Percentiles rank a stretch among this genome's conserved stretches.
These are phyloP conservation scores for Myotis davidii DNA, from an alignment of 2,113 vertebrate species.

Conservation along the genomic window DNA sequence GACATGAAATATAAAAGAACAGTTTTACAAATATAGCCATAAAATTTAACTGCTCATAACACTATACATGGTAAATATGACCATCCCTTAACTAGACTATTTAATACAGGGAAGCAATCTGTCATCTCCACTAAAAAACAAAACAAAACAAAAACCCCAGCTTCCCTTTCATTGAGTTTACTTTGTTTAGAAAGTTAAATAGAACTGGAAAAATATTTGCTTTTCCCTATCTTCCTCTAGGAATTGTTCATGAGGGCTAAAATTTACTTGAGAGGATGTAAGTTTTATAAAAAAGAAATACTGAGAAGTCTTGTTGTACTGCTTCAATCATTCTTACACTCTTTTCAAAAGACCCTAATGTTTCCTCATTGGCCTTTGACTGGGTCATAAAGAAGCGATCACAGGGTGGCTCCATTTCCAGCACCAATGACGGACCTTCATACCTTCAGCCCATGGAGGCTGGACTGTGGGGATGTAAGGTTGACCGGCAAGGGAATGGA, in stretches of 20 bases:
- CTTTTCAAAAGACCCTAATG: constrained; percentile 13
- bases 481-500: neutral
- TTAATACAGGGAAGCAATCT: constrained; percentile 66
- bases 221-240: constrained; percentile 31
- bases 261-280: neutral
- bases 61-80: constrained; percentile 70
- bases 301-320: constrained; percentile 4
- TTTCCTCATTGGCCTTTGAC: constrained; percentile 4
- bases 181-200: constrained; percentile 62
- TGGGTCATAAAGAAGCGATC: neutral
- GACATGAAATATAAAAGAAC: constrained; percentile 83
- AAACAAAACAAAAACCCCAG: neutral
- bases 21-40: constrained; percentile 83
- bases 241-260: constrained; percentile 29
- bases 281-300: constrained; percentile 47
- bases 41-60: constrained; percentile 81
- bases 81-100: constrained; percentile 63
- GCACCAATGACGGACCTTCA: neutral
- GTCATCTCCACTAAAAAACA: constrained; percentile 45
- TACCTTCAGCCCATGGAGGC: neutral
- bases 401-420: neutral
- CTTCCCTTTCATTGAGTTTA: constrained; percentile 43
- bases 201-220: constrained; percentile 72
- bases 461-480: neutral
- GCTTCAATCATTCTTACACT: constrained; percentile 40